Evolutionary conservation across 2,888 invertebrate species (phyloP).

Genomic region (Eristalinus sepulchralis): DNA sequence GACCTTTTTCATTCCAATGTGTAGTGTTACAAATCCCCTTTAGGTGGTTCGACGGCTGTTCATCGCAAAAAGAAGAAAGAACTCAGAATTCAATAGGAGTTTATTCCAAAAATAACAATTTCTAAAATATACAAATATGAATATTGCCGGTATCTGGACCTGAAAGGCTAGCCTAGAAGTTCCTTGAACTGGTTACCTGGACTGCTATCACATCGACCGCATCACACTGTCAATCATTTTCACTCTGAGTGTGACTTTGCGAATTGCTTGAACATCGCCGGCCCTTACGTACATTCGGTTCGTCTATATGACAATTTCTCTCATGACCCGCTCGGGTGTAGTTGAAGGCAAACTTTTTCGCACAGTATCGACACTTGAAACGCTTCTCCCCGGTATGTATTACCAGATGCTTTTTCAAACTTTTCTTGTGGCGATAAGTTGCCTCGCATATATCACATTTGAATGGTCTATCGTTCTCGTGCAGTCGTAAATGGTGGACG

Average conservation of each 20-base stretch:
- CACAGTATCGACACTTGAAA: conserved; percentile 56
- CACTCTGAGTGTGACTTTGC: background rate
- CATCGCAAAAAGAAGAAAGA: too few relatives aligned
- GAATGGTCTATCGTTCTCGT: conserved; percentile 58
- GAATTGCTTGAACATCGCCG: background rate
- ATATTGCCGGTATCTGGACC: conserved; percentile 11
- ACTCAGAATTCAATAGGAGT: conserved; percentile 1
- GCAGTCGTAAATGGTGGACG: conserved; percentile 60
- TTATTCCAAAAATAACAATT: conserved; percentile 26
- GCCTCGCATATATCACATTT: conserved; percentile 60
- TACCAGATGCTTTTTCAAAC: conserved; percentile 56
- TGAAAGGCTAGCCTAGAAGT: background rate
- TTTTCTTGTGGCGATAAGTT: conserved; percentile 61
- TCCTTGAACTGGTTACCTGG: background rate
- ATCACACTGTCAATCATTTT: background rate
- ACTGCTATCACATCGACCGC: background rate
- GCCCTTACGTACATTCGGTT: background rate
- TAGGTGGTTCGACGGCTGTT: too few relatives aligned
- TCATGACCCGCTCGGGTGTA: conserved; percentile 55
- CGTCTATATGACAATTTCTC: conserved; percentile 46
- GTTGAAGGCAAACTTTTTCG: conserved; percentile 49
- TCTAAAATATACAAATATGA: background rate
- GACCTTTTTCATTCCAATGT: too few relatives aligned
- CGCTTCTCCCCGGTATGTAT: conserved; percentile 57
- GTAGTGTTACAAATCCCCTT: too few relatives aligned